phyloP scores from a whole-genome alignment of 1,140 invertebrate genomes.

The Drosophila tropicalis region DNA sequence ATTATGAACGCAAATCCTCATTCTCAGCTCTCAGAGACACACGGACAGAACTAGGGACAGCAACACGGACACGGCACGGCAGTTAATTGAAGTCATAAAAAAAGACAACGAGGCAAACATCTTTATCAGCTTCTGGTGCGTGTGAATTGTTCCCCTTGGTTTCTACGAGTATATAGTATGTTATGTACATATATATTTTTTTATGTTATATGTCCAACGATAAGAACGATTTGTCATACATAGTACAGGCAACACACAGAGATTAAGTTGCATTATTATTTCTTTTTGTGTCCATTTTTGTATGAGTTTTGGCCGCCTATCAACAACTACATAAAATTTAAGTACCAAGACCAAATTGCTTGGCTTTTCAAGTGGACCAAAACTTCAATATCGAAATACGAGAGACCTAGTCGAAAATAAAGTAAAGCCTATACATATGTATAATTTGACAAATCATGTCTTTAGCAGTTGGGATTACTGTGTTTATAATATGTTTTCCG shows the following conservation, averaged over 20 bases:
- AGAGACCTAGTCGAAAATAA: neutral
- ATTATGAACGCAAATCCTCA: conserved; percentile 78
- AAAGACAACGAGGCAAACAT: conserved; percentile 69
- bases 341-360: conserved; percentile 54
- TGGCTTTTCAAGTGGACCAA: conserved; percentile 23
- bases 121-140: conserved; percentile 71
- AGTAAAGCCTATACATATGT: no score
- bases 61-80: conserved; percentile 59
- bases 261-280: conserved; percentile 62
- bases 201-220: conserved; percentile 51
- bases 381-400: neutral
- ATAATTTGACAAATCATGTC: no score
- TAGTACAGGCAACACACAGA: conserved; percentile 49
- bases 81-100: conserved; percentile 80
- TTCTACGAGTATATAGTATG: conserved; percentile 15
- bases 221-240: conserved; percentile 79
- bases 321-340: conserved; percentile 68
- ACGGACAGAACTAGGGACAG: conserved; percentile 8
- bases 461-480: no score
- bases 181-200: conserved; percentile 13
- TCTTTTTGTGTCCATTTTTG: conserved; percentile 45
- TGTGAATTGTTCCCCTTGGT: conserved; percentile 71
- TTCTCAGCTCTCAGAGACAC: conserved; percentile 20
- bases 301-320: conserved; percentile 43
- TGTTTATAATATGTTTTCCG: no score